Percentiles rank a stretch among this genome's conserved stretches.
Conservation (phyloP, 2,113 vertebrate species). For the Symphodus melops region DNA sequence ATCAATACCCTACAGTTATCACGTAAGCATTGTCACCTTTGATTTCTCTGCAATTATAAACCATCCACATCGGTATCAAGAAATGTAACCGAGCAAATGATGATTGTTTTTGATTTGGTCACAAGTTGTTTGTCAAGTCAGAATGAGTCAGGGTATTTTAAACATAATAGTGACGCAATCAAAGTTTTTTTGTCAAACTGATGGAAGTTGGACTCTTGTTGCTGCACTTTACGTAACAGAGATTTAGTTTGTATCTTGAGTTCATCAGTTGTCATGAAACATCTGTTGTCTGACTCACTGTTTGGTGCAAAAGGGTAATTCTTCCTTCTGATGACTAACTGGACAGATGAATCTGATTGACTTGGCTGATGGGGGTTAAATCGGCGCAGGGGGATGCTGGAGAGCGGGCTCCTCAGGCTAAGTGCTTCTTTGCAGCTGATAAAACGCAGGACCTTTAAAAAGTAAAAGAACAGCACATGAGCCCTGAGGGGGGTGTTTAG, state of each 20-base stretch:
- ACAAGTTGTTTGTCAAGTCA: background rate
- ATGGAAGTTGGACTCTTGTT: conserved; percentile 24
- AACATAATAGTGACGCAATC: background rate
- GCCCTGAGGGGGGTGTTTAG: background rate
- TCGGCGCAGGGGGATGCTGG: conserved; percentile 54
- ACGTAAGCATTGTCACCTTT: conserved; percentile 64
- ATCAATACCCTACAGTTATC: conserved; percentile 69
- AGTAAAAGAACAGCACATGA: background rate
- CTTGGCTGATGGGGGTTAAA: conserved; percentile 23
- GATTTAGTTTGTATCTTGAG: conserved; percentile 22
- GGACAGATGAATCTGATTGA: conserved; percentile 27
- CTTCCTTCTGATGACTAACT: conserved; percentile 20
- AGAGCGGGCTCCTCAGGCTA: conserved; percentile 23
- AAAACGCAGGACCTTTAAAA: conserved; percentile 6
- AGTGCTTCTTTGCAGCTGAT: conserved; percentile 39
- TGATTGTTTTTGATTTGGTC: background rate
- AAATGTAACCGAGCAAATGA: background rate
- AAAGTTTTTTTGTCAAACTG: background rate
- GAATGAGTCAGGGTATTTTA: background rate
- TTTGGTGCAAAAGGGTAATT: conserved; percentile 26
- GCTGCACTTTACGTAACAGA: conserved; percentile 1
- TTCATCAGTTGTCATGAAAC: conserved; percentile 20
- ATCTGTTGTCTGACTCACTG: conserved; percentile 46
- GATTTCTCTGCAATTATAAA: background rate
- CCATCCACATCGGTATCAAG: background rate